phyloP scores from a whole-genome alignment of 2,113 vertebrate genomes.

The Capreolus pygargus region DNA sequence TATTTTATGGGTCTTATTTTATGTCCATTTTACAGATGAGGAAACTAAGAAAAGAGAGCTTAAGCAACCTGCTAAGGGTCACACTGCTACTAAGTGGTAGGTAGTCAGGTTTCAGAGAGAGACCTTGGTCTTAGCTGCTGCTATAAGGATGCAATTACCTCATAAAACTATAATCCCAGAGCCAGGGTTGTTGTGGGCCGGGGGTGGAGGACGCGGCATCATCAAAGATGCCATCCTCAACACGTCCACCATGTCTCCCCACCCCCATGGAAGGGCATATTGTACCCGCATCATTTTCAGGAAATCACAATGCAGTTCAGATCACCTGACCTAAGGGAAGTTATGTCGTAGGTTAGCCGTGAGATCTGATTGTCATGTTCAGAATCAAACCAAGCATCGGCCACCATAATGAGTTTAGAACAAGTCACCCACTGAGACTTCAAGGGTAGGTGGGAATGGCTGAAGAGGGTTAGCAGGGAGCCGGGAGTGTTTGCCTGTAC shows the following conservation, averaged over 20 bases:
- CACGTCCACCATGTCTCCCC: not conserved
- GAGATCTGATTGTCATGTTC: not conserved
- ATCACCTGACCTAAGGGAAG: too few species aligned
- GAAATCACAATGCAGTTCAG: not conserved
- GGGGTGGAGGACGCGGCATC: rapidly evolving
- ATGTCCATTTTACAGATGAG: not conserved
- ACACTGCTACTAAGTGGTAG: not conserved
- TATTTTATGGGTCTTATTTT: not conserved
- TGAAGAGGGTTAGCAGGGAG: not conserved
- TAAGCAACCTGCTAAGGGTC: not conserved
- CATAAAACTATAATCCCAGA: not conserved
- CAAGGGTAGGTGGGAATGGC: not conserved
- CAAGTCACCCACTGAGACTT: not conserved
- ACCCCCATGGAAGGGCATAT: rapidly evolving
- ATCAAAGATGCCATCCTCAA: not conserved
- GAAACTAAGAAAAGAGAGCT: not conserved
- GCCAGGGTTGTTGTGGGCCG: not conserved
- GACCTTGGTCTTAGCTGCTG: not conserved
- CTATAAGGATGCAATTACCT: not conserved
- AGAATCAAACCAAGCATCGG: not conserved
- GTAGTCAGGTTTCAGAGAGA: not conserved
- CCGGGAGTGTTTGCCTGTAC: not conserved
- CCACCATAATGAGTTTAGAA: not conserved
- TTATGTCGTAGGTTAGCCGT: too few species aligned
- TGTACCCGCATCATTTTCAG: not conserved